Percentiles rank a stretch among this genome's conserved stretches.
These are phyloP conservation scores for Scelioninae gen. 1 DNA, from an alignment of 2,888 invertebrate genomes.

Conservation along the genomic window DNA sequence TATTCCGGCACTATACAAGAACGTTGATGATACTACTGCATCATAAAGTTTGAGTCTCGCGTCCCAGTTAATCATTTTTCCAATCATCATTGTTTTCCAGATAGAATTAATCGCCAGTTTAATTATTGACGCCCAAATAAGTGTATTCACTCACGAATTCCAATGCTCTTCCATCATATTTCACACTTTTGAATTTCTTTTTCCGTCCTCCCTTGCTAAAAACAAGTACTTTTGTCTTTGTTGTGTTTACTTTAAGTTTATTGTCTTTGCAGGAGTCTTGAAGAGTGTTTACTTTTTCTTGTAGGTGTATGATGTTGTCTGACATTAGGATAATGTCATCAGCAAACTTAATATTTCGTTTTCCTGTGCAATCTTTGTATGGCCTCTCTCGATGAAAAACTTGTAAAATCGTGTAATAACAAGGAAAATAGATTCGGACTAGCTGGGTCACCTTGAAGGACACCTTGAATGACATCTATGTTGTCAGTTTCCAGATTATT, in stretches of 20 bases:
- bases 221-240: too few relatives aligned
- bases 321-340: not conserved
- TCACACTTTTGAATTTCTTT: too few relatives aligned
- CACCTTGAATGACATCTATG: not conserved
- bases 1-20: too few relatives aligned
- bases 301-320: not conserved
- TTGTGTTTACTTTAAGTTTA: not conserved
- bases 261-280: not conserved
- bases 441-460: not conserved
- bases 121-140: too few relatives aligned
- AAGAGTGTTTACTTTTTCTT: not conserved
- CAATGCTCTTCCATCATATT: too few relatives aligned
- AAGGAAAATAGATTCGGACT: not conserved
- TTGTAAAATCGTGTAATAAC: not conserved
- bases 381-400: not conserved
- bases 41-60: too few relatives aligned
- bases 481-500: not conserved
- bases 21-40: too few relatives aligned
- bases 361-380: not conserved
- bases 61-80: too few relatives aligned
- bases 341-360: not conserved
- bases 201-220: too few relatives aligned
- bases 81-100: too few relatives aligned
- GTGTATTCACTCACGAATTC: too few relatives aligned
- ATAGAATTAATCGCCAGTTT: too few relatives aligned